Conservation (phyloP, 2,888 invertebrate genomes). For the Sceliomorpha sp. region DNA sequence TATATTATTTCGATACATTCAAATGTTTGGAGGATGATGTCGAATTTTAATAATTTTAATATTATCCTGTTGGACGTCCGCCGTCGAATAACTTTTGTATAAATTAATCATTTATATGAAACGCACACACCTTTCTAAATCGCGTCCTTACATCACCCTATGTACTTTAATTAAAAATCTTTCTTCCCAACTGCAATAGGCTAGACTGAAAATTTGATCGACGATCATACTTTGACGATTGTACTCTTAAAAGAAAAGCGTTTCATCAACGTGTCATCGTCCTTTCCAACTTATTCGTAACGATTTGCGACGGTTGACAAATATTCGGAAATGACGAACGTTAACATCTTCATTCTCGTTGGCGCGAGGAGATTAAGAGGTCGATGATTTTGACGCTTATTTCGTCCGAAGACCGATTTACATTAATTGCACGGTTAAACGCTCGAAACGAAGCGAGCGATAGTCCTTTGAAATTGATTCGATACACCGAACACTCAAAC, state of each 20-base stretch:
- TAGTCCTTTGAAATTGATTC: slow-evolving; percentile 18
- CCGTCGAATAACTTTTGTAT: too few relatives aligned
- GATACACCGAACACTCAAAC: slow-evolving; percentile 5
- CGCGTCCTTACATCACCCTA: too few relatives aligned
- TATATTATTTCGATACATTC: too few relatives aligned
- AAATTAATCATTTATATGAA: too few relatives aligned
- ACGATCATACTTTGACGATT: too few relatives aligned
- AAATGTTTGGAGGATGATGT: too few relatives aligned
- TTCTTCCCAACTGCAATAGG: too few relatives aligned
- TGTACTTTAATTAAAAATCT: too few relatives aligned
- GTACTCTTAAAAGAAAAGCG: not conserved
- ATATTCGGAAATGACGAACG: slow-evolving; percentile 1
- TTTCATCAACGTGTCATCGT: not conserved
- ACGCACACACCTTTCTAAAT: too few relatives aligned
- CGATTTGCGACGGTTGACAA: not conserved
- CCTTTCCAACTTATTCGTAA: not conserved
- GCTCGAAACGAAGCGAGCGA: slow-evolving; percentile 9
- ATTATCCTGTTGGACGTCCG: too few relatives aligned
- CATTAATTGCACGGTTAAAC: slow-evolving; percentile 5
- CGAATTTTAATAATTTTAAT: too few relatives aligned
- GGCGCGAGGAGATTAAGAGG: slow-evolving; percentile 10
- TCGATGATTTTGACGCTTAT: not conserved
- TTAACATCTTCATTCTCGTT: not conserved
- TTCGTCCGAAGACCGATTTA: slow-evolving; percentile 10
- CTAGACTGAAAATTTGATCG: too few relatives aligned